A percentile compares a stretch with the other conserved stretches of the same genome.
Evolutionary conservation across 1,140 invertebrate species (phyloP).

Genomic region (Linepithema humile): DNA sequence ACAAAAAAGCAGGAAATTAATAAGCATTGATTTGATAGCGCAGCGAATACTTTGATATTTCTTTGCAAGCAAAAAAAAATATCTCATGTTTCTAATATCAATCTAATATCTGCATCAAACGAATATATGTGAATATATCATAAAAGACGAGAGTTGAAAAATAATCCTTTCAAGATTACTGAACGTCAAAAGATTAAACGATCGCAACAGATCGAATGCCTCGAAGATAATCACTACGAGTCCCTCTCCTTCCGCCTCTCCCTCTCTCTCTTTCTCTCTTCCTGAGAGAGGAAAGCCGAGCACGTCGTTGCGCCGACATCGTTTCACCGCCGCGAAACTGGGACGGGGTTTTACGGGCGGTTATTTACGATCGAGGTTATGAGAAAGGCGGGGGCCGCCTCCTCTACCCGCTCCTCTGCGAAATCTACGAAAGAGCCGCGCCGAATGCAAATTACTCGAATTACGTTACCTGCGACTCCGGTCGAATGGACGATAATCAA

Average conservation of each 20-base stretch:
- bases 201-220: slow-evolving; percentile 9
- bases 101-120: neutral
- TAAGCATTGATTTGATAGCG: neutral
- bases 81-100: neutral
- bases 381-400: slow-evolving; percentile 50
- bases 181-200: slow-evolving; percentile 3
- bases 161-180: neutral
- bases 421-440: slow-evolving; percentile 39
- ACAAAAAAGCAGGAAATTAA: neutral
- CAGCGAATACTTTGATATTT: no score
- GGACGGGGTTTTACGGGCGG: slow-evolving; percentile 59
- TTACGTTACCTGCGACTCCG: slow-evolving; percentile 17
- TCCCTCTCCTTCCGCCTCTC: neutral
- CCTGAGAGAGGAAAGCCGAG: slow-evolving; percentile 41
- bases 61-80: no score
- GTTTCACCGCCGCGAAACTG: slow-evolving; percentile 55
- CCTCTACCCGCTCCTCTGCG: slow-evolving; percentile 2
- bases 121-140: neutral
- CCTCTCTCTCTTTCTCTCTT: neutral
- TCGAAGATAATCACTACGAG: slow-evolving; percentile 10
- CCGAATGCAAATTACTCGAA: slow-evolving; percentile 49
- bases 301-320: slow-evolving; percentile 37
- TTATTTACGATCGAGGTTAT: slow-evolving; percentile 64
- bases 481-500: slow-evolving; percentile 22
- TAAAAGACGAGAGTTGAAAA: neutral